These are phyloP conservation scores for Trissoscelio sp. DNA, from an alignment of 2,888 invertebrate genomes.

Conservation along the genomic window DNA sequence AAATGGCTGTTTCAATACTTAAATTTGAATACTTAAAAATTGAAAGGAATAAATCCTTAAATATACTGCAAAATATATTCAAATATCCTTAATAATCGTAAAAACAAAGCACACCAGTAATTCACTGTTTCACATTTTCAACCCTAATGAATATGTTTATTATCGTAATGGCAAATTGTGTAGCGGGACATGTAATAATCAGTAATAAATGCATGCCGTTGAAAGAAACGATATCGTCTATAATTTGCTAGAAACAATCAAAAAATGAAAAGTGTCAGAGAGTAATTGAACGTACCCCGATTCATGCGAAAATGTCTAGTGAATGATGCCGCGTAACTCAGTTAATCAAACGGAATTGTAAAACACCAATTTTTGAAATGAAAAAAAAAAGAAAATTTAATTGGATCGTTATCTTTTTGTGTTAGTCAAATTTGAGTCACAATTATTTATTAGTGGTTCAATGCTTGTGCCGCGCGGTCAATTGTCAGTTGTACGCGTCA, in stretches of 20 bases:
- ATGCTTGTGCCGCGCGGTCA: slow-evolving; percentile 44
- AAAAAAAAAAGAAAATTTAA: slow-evolving; percentile 69
- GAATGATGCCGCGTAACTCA: slow-evolving; percentile 19
- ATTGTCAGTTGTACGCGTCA: slow-evolving; percentile 46
- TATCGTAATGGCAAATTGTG: slow-evolving; percentile 11
- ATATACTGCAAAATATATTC: slow-evolving; percentile 6
- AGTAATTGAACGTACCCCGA: slow-evolving; percentile 19
- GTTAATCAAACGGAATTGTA: slow-evolving; percentile 18
- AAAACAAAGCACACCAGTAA: background rate
- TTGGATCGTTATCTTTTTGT: slow-evolving; percentile 19
- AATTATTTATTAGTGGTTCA: slow-evolving; percentile 24
- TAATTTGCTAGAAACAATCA: slow-evolving; percentile 35
- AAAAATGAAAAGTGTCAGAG: slow-evolving; percentile 17
- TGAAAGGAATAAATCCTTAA: background rate
- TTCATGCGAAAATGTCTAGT: slow-evolving; percentile 36
- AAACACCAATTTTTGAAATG: slow-evolving; percentile 72
- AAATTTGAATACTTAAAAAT: too few species aligned
- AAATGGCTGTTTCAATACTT: too few species aligned
- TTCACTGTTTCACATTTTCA: background rate
- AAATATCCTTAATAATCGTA: slow-evolving; percentile 10
- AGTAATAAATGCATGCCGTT: slow-evolving; percentile 47
- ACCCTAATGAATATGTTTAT: background rate
- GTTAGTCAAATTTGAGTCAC: slow-evolving; percentile 10
- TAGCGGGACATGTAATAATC: slow-evolving; percentile 31
- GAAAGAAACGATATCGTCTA: slow-evolving; percentile 21